Conservation (phyloP, 2,797 vertebrate genomes). For the Anguilla pacifica region DNA sequence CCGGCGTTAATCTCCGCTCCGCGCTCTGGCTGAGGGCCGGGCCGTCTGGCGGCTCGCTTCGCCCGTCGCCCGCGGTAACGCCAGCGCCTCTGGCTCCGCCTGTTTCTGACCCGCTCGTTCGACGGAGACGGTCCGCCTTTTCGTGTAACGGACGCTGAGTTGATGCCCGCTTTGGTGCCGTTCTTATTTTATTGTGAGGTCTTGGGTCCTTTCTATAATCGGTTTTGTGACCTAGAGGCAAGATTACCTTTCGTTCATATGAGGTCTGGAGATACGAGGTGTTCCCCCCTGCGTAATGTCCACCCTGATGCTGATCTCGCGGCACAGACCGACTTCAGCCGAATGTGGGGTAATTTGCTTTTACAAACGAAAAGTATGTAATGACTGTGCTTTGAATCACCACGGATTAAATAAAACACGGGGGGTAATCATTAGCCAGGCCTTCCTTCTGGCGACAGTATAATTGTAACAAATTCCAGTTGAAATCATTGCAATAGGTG, state of each 20-base stretch:
- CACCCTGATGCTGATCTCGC: neutral
- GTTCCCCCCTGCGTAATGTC: neutral
- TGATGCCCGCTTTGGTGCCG: neutral
- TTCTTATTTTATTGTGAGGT: neutral
- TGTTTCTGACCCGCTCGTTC: neutral
- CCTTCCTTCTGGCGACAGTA: neutral
- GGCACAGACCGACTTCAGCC: neutral
- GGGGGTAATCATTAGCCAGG: neutral
- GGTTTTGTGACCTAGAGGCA: constrained; percentile 18
- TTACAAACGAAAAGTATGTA: neutral
- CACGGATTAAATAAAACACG: neutral
- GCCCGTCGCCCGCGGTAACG: neutral
- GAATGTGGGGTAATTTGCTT: neutral
- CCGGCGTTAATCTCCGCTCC: constrained; percentile 33
- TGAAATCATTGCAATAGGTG: neutral
- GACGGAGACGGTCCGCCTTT: neutral
- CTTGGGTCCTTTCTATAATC: neutral
- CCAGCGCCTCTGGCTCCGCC: neutral
- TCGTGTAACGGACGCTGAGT: neutral
- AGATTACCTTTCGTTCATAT: neutral
- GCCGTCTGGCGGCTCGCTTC: constrained; percentile 23
- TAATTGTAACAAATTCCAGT: neutral
- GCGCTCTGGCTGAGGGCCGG: constrained; percentile 4
- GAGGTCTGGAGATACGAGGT: neutral
- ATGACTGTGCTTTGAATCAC: constrained; percentile 3